Conservation (phyloP, 2,888 invertebrate species). For the Agelastica alni region DNA sequence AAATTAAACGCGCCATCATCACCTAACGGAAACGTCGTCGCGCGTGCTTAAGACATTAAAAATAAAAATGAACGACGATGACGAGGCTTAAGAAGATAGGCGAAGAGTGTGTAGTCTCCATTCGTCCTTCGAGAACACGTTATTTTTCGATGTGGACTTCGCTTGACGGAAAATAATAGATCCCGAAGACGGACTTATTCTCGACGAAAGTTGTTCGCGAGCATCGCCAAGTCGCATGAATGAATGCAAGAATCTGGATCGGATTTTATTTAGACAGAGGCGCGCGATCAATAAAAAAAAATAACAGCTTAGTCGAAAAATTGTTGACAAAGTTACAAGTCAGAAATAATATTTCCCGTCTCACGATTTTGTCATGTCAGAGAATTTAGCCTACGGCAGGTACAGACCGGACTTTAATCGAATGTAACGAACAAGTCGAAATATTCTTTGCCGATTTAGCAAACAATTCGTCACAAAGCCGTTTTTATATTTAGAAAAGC, state of each 20-base stretch:
- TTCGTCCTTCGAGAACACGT: constrained; percentile 24
- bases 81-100: constrained; percentile 6
- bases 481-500: no score
- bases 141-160: constrained; percentile 29
- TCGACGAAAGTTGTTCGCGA: constrained; percentile 10
- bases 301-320: no score
- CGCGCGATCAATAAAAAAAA: no score
- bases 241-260: constrained; percentile 24
- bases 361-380: not conserved
- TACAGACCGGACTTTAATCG: no score
- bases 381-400: no score
- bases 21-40: constrained; percentile 20
- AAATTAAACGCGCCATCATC: not conserved
- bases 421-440: no score
- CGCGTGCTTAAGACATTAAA: constrained; percentile 11
- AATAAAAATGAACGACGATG: constrained; percentile 9
- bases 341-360: no score
- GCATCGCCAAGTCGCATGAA: constrained; percentile 20
- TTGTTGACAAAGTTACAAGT: no score
- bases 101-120: constrained; percentile 16
- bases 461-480: no score
- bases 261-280: constrained; percentile 14
- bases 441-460: no score
- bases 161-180: constrained; percentile 29
- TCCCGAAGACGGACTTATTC: constrained; percentile 14